Conservation (phyloP, 1,140 invertebrate genomes). For the Drosophila bifasciata region DNA sequence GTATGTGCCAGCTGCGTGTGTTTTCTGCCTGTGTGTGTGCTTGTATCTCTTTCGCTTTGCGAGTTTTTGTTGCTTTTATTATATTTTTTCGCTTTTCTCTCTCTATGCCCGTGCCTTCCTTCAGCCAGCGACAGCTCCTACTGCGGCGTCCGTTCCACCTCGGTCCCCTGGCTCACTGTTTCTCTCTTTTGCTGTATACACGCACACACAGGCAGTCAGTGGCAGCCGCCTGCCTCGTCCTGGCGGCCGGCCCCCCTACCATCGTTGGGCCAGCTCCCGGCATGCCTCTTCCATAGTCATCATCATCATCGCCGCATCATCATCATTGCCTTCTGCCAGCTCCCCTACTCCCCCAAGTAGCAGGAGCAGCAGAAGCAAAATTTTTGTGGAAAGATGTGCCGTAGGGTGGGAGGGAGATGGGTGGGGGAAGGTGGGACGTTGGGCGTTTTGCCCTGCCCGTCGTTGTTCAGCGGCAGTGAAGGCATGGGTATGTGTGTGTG, state of each 20-base stretch:
- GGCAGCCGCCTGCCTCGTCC: constrained; percentile 31
- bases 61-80: constrained; percentile 79
- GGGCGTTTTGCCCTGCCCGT: constrained; percentile 39
- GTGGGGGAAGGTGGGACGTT: constrained; percentile 39
- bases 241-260: constrained; percentile 40
- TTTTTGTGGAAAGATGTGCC: constrained; percentile 25
- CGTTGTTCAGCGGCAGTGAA: constrained; percentile 47
- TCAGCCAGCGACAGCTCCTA: constrained; percentile 19
- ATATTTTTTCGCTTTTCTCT: constrained; percentile 78
- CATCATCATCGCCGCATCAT: constrained; percentile 43
- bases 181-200: background rate
- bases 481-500: constrained; percentile 43
- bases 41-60: constrained; percentile 76
- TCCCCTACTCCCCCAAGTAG: constrained; percentile 28
- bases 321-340: constrained; percentile 31
- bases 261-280: constrained; percentile 32
- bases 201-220: constrained; percentile 17
- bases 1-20: constrained; percentile 22
- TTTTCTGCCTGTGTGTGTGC: constrained; percentile 11
- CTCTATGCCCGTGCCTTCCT: constrained; percentile 42
- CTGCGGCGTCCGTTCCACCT: constrained; percentile 10
- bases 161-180: background rate
- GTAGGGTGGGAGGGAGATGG: constrained; percentile 3
- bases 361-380: constrained; percentile 47
- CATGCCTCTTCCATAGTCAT: constrained; percentile 39